Conservation (phyloP, 2,888 invertebrate species). For the Stramonita haemastoma region DNA sequence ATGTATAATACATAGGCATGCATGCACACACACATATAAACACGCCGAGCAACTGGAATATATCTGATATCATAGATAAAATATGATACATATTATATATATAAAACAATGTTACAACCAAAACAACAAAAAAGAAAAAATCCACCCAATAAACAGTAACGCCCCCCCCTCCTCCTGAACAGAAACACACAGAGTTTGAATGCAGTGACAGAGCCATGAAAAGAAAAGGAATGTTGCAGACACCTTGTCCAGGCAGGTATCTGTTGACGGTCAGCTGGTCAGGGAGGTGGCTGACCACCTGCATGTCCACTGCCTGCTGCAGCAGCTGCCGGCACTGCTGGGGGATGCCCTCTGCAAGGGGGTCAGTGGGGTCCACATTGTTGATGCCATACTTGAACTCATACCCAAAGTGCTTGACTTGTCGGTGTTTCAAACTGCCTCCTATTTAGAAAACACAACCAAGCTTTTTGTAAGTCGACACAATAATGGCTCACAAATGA, state of each 20-base stretch:
- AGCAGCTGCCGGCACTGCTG: conserved; percentile 84
- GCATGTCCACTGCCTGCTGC: conserved; percentile 79
- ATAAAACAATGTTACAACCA: too few species aligned
- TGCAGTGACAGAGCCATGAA: not conserved
- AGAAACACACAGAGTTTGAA: too few species aligned
- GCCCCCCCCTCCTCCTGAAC: too few species aligned
- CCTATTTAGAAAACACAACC: conserved; percentile 14
- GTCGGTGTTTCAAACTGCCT: conserved; percentile 83
- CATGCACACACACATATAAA: too few species aligned
- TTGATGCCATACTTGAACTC: conserved; percentile 93
- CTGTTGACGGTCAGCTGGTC: conserved; percentile 79
- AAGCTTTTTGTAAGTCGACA: not conserved
- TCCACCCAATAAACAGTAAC: too few species aligned
- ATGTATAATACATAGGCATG: too few species aligned
- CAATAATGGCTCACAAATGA: not conserved
- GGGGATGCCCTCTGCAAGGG: conserved; percentile 84
- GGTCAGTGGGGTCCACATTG: conserved; percentile 86
- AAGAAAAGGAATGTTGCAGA: not conserved
- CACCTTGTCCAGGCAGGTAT: conserved; percentile 79
- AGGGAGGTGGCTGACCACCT: conserved; percentile 69
- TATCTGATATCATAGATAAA: too few species aligned
- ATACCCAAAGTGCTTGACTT: conserved; percentile 93
- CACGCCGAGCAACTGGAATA: too few species aligned
- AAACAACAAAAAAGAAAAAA: too few species aligned
- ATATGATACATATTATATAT: too few species aligned